These are phyloP conservation scores for Pseudorectes ferrugineus DNA, from an alignment of 2,113 vertebrate species.

Conservation along the genomic window DNA sequence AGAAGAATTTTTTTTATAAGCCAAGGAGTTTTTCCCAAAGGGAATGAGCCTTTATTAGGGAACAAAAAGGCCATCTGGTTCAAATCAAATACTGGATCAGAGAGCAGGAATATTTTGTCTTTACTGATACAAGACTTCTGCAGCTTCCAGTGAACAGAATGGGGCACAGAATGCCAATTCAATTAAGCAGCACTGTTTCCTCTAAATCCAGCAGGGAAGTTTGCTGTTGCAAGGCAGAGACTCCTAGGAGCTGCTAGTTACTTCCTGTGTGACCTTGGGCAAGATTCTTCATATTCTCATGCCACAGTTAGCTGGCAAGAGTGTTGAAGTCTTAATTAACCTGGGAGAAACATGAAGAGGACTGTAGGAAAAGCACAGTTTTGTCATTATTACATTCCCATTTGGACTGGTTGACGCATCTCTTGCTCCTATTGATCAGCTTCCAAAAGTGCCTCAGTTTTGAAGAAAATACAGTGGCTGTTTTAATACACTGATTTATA, in stretches of 20 bases:
- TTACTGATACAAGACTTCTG: background rate
- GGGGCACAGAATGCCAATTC: conserved; percentile 3
- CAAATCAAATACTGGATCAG: conserved; percentile 29
- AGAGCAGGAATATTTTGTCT: background rate
- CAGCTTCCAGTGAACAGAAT: background rate
- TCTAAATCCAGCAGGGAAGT: background rate
- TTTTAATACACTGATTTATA: background rate
- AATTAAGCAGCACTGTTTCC: conserved; percentile 20
- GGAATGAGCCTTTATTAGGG: background rate
- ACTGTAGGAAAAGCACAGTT: background rate
- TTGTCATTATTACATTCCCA: background rate
- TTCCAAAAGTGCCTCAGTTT: background rate
- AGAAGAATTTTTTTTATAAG: background rate
- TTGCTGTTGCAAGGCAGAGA: background rate
- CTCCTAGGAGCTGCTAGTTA: background rate
- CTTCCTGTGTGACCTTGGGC: conserved; percentile 3
- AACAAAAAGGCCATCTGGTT: conserved; percentile 27
- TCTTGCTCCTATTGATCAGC: background rate
- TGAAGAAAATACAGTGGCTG: background rate
- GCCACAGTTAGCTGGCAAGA: background rate
- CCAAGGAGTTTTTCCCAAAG: background rate
- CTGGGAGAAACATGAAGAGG: background rate
- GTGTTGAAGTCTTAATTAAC: conserved; percentile 22
- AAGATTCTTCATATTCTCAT: background rate
- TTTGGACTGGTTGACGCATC: background rate